Conservation (phyloP, 2,888 invertebrate species). For the Drosophila longiperda region DNA sequence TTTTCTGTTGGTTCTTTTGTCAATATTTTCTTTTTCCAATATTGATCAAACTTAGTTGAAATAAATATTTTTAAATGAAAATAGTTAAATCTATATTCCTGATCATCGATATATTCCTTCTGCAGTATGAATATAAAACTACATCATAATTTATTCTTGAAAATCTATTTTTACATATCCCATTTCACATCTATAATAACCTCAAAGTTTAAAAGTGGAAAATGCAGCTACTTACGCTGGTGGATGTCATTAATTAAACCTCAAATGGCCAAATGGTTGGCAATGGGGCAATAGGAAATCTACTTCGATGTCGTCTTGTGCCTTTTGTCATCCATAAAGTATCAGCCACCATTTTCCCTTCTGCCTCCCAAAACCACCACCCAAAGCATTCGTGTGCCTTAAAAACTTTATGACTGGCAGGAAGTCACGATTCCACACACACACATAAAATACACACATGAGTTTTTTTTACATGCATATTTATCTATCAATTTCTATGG, state of each 20-base stretch:
- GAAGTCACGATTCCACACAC: constrained; percentile 73
- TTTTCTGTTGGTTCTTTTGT: not conserved
- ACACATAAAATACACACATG: not conserved
- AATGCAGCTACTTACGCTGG: constrained; percentile 27
- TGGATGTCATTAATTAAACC: constrained; percentile 77
- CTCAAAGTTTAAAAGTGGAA: not conserved
- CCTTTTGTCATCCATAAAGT: constrained; percentile 75
- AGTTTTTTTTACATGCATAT: constrained; percentile 2
- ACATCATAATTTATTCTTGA: not conserved
- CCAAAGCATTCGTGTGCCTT: constrained; percentile 31
- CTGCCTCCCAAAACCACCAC: not conserved
- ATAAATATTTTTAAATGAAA: not conserved
- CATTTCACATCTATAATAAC: not conserved
- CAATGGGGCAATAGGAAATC: constrained; percentile 39
- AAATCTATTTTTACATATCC: not conserved
- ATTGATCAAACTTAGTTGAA: not conserved
- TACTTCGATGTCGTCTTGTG: constrained; percentile 55
- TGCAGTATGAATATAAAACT: not conserved
- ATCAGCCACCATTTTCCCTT: constrained; percentile 26
- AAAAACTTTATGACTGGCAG: constrained; percentile 68
- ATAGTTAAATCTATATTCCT: not conserved
- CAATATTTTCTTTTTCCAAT: not conserved
- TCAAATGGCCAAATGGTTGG: constrained; percentile 64
- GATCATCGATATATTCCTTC: not conserved
- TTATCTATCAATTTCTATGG: constrained; percentile 38